Evolutionary conservation across 2,888 invertebrate genomes (phyloP).

Genomic region (Drosophila fulvimacula): DNA sequence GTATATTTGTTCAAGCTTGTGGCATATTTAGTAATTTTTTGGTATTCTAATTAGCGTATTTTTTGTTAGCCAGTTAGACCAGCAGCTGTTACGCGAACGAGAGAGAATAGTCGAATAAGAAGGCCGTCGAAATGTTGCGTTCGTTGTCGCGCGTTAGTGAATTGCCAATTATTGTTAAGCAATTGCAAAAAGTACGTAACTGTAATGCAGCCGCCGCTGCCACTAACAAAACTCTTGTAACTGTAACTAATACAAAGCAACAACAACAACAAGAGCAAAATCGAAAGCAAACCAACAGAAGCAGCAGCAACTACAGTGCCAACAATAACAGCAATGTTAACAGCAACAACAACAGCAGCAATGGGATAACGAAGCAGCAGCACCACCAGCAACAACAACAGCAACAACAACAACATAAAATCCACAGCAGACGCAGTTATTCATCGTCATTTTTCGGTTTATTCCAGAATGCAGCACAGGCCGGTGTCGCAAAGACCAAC

Average conservation of each 20-base stretch:
- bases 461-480: slow-evolving; percentile 82
- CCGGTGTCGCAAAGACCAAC: slow-evolving; percentile 81
- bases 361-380: slow-evolving; percentile 7
- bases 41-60: neutral
- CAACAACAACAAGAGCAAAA: slow-evolving; percentile 31
- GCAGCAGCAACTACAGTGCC: slow-evolving; percentile 16
- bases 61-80: slow-evolving; percentile 22
- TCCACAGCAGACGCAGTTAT: slow-evolving; percentile 66
- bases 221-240: slow-evolving; percentile 44
- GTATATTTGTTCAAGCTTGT: neutral
- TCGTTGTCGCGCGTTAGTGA: slow-evolving; percentile 77
- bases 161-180: slow-evolving; percentile 80
- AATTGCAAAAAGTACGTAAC: slow-evolving; percentile 83
- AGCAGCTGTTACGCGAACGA: slow-evolving; percentile 61
- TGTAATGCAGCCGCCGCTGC: slow-evolving; percentile 40
- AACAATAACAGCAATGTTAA: slow-evolving; percentile 11
- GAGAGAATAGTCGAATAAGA: slow-evolving; percentile 48
- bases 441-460: slow-evolving; percentile 83
- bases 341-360: slow-evolving; percentile 21
- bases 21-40: slow-evolving; percentile 5
- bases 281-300: slow-evolving; percentile 18
- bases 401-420: slow-evolving; percentile 43
- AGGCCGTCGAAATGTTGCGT: slow-evolving; percentile 79
- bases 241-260: slow-evolving; percentile 45
- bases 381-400: slow-evolving; percentile 21